These are phyloP conservation scores for Drosophila lutescens DNA, from an alignment of 2,888 invertebrate species.

Conservation along the genomic window DNA sequence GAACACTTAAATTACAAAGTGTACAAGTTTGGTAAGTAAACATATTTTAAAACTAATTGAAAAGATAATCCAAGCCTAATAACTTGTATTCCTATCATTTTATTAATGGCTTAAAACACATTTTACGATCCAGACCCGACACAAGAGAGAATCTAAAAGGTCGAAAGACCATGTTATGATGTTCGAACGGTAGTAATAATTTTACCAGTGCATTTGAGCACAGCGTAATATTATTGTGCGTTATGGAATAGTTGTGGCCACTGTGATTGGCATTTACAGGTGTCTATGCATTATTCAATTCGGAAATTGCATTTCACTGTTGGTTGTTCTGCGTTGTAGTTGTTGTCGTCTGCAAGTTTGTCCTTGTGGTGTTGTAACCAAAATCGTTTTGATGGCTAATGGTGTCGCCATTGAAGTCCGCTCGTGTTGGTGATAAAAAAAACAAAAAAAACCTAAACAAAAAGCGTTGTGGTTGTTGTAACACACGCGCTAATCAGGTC, in stretches of 20 bases:
- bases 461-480: constrained; percentile 49
- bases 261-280: constrained; percentile 29
- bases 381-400: constrained; percentile 56
- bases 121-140: background rate
- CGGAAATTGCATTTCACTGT: constrained; percentile 45
- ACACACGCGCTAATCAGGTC: constrained; percentile 72
- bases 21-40: background rate
- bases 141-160: background rate
- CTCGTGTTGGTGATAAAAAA: constrained; percentile 62
- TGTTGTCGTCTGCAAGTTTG: constrained; percentile 38
- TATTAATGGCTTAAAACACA: background rate
- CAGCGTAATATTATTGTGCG: constrained; percentile 9
- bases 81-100: background rate
- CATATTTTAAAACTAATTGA: background rate
- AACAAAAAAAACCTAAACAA: constrained; percentile 10
- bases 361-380: constrained; percentile 59
- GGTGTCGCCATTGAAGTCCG: constrained; percentile 44
- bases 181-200: background rate
- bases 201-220: background rate
- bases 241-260: constrained; percentile 14
- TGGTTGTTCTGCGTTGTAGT: constrained; percentile 3
- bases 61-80: background rate
- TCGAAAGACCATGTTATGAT: background rate
- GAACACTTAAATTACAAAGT: background rate
- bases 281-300: constrained; percentile 54